Conservation (phyloP, 2,888 invertebrate genomes). For the Andrena trimmerana region DNA sequence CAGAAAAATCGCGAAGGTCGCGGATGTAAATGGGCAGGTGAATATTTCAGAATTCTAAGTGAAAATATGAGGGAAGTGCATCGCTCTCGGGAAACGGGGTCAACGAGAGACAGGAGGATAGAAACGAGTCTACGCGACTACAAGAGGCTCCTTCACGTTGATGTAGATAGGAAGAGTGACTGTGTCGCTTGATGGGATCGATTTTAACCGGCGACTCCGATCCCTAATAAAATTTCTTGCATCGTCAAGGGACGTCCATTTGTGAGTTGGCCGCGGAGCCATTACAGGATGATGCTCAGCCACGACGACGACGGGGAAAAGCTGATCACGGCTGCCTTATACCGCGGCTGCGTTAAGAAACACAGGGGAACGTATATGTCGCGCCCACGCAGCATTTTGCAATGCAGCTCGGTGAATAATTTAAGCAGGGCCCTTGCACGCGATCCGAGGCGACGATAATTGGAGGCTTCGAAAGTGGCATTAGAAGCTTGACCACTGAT, state of each 20-base stretch:
- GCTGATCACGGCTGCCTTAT: slow-evolving; percentile 16
- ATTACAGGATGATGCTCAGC: slow-evolving; percentile 20
- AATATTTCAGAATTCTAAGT: slow-evolving; percentile 30
- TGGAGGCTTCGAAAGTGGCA: not conserved
- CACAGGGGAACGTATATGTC: slow-evolving; percentile 20
- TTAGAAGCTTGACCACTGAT: not conserved
- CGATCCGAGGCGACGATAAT: slow-evolving; percentile 11
- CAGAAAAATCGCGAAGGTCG: not conserved
- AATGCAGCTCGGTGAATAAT: slow-evolving; percentile 21
- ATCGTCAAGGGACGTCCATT: slow-evolving; percentile 11
- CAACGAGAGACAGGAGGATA: slow-evolving; percentile 54
- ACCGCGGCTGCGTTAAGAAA: slow-evolving; percentile 23
- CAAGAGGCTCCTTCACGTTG: slow-evolving; percentile 32
- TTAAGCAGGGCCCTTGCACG: slow-evolving; percentile 24
- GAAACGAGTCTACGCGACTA: slow-evolving; percentile 42
- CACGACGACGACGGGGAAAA: slow-evolving; percentile 18
- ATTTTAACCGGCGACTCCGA: slow-evolving; percentile 26
- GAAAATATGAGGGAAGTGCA: slow-evolving; percentile 14
- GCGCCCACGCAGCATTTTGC: slow-evolving; percentile 30
- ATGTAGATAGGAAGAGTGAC: slow-evolving; percentile 36
- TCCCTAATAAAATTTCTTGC: slow-evolving; percentile 20
- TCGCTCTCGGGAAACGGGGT: slow-evolving; percentile 41
- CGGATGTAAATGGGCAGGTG: slow-evolving; percentile 4
- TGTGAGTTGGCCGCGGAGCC: not conserved
- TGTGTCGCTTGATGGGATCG: slow-evolving; percentile 27